phyloP scores from a whole-genome alignment of 1,140 invertebrate species.

The Chrysopa pallens region DNA sequence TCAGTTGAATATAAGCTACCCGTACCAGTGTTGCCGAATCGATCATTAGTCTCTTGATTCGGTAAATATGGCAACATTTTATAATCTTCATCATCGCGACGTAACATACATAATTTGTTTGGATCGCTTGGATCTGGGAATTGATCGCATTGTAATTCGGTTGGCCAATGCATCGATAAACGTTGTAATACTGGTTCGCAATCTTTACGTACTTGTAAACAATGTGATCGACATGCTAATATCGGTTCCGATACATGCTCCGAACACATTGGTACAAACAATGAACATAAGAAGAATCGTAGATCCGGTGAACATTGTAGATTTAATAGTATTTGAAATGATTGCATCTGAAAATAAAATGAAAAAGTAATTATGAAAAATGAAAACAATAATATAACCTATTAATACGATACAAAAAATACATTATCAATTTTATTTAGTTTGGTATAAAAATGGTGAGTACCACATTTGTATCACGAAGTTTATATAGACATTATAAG shows the following conservation, averaged over 20 bases:
- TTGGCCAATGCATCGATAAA: slow-evolving; percentile 52
- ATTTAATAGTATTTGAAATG: slow-evolving; percentile 59
- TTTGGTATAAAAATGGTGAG: no score
- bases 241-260: slow-evolving; percentile 71
- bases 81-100: slow-evolving; percentile 10
- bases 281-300: slow-evolving; percentile 78
- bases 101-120: slow-evolving; percentile 13
- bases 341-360: slow-evolving; percentile 38
- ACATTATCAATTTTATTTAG: no score
- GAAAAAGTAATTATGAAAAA: no score
- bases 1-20: slow-evolving; percentile 23
- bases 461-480: no score
- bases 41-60: slow-evolving; percentile 17
- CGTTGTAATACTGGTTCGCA: slow-evolving; percentile 58
- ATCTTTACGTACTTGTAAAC: slow-evolving; percentile 57
- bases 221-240: slow-evolving; percentile 70
- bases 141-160: slow-evolving; percentile 56
- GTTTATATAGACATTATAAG: no score
- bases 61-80: slow-evolving; percentile 13
- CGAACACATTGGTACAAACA: slow-evolving; percentile 83
- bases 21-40: slow-evolving; percentile 5
- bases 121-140: slow-evolving; percentile 21
- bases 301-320: slow-evolving; percentile 76
- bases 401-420: no score
- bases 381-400: no score